Base-by-base conservation (phyloP, 2,113 vertebrate species). In the Urocynchramus pylzowi region DNA sequence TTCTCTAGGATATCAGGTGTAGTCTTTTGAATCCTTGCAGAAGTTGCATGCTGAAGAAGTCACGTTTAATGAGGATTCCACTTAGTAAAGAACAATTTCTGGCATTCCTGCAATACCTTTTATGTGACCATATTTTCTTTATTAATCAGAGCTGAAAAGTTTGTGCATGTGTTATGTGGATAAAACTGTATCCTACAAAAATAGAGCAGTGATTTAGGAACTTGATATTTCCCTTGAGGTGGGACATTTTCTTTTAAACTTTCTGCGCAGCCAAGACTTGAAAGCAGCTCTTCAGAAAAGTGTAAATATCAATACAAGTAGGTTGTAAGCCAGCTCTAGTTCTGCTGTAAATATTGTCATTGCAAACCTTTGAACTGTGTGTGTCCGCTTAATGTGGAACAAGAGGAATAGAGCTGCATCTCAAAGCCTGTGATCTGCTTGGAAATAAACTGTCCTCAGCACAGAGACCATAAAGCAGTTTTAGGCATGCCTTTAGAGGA, bases 61-160 rank as follows among this genome's bases (percentile, higher is more conserved):
- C 18, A 19, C 0, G 0, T 68, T 28, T 7, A 17, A 49, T 49
- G n/a, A 0, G 1, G 18, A 24, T 81, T 68, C 52, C 0, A 0
- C 78, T 91, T 47, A 71, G 75, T 33, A 71, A 71, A 81, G n/a
- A 76, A 64, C 37, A 14, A 4, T 77, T 83, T 71, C 64, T 95
- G 68, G 14, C 63, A 91, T 85, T 33, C 41, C 39, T 73, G 45
- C 39, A 82, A 60, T 84, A 59, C 56, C 30, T 90, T 80, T 91
- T 41, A 69, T 21, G 16, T 63, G 33, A 54, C n/a, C 9, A 8
- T n/a, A 21, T 37, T 81, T 82, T 68, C 19, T 70, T 88, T 69
- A 59, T 80, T 73, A 57, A 26, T 81, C 27, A n/a, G 47, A 69
- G 22, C 54, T 81, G 69, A 64, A 78, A 60, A 16, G 7, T 76